phyloP scores from a whole-genome alignment of 2,888 invertebrate genomes.

The Incurvaria masculella region DNA sequence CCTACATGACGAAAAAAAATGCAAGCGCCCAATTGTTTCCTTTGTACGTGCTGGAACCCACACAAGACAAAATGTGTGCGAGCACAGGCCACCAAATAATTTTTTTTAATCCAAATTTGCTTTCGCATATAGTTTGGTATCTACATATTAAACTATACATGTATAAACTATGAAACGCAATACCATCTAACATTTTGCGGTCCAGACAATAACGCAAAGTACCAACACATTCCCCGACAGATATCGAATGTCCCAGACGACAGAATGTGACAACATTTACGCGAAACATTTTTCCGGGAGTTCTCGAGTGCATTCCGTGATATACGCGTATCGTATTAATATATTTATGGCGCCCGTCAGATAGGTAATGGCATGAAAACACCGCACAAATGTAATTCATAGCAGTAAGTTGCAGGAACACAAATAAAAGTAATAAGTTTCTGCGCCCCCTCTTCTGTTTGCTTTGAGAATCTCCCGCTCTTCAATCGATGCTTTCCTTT shows the following conservation, averaged over 20 bases:
- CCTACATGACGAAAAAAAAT: too few relatives aligned
- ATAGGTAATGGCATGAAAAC: constrained; percentile 53
- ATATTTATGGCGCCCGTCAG: constrained; percentile 49
- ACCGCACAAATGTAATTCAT: constrained; percentile 36
- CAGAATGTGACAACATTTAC: not conserved
- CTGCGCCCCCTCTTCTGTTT: constrained; percentile 6
- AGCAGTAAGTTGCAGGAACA: constrained; percentile 35
- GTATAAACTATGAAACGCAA: too few relatives aligned
- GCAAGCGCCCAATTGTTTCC: too few relatives aligned
- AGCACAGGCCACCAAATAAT: too few relatives aligned
- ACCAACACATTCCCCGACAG: not conserved
- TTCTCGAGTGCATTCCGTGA: constrained; percentile 23
- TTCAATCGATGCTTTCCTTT: not conserved
- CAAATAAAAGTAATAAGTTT: constrained; percentile 27
- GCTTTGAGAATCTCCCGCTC: not conserved
- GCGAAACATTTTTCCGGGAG: not conserved
- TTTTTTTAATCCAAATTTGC: too few relatives aligned
- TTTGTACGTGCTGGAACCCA: too few relatives aligned
- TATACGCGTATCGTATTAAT: constrained; percentile 40
- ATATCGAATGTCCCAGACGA: not conserved
- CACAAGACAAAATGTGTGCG: too few relatives aligned
- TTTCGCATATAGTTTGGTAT: too few relatives aligned
- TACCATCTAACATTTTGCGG: too few relatives aligned
- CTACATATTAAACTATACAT: too few relatives aligned
- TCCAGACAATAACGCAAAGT: too few relatives aligned